Evolutionary conservation across 2,113 vertebrate genomes (phyloP), one percentile per base, ranked within the genome.

Genomic region (Ranitomeya variabilis): DNA sequence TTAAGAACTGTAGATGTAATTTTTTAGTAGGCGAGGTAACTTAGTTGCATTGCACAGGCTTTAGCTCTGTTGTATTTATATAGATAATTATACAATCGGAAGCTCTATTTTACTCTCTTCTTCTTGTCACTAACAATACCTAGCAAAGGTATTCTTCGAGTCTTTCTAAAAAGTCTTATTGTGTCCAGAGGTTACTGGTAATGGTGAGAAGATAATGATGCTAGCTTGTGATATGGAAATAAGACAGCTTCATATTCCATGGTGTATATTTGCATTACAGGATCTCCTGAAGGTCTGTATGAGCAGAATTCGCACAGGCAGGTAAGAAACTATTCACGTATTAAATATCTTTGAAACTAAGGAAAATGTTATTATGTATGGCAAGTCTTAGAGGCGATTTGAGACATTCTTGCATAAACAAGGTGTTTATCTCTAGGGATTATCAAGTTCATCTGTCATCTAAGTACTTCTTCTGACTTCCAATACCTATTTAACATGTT

Each of bases 391-490:
- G 81, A 83, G 21, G 57, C 26, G 21, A 66, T 77, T 26, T 66
- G 59, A 76, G 11, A 18, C 80, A 55, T 31, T 45, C 57, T 64
- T 88, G 81, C 80, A 84, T 88, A 88, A 88, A 88, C 69, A 88
- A 77, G 55, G 51, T 62, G 81, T 82, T 88, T 88, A 62, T 88
- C 79, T 82, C 37, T 31, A 45, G 45, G 45, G 71, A 78, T 64
- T 60, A 83, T 84, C 45, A 19, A 66, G 69, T 77, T 83, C 80
- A 64, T 88, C 80, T 88, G 80, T 74, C 87, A 84, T 67, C 37
- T 67, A 18, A 84, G 37, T 88, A 67, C 60, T 88, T 67, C 76
- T 78, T 84, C 84, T 66, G 81, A 83, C 82, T 88, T 78, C 74
- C 45, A 84, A 88, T 77, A 60, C 87, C 69, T 67, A 67, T 78